Percentiles rank a stretch among this genome's conserved stretches.
phyloP scores from a whole-genome alignment of 2,888 invertebrate species.

The Lomographa bimaculata region DNA sequence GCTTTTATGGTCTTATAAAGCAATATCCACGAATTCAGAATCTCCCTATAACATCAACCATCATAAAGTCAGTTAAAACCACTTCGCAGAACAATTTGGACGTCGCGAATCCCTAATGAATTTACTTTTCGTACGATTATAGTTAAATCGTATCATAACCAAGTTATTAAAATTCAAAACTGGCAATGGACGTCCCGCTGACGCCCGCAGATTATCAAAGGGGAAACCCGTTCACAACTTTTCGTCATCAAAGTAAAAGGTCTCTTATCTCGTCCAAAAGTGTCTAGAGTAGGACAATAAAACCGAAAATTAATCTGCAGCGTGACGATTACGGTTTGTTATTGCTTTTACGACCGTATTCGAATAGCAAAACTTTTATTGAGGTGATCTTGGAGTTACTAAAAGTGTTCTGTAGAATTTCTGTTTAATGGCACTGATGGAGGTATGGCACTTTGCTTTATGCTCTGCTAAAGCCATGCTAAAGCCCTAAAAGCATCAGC shows the following conservation, averaged over 20 bases:
- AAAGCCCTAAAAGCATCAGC: too few species aligned
- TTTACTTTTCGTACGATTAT: too few species aligned
- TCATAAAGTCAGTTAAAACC: too few species aligned
- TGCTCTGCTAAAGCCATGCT: too few species aligned
- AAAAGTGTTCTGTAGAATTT: slow-evolving; percentile 2
- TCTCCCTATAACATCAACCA: too few species aligned
- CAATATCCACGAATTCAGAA: too few species aligned
- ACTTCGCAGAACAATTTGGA: too few species aligned
- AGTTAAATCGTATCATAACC: too few species aligned
- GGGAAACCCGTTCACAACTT: slow-evolving; percentile 23
- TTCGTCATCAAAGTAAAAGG: slow-evolving; percentile 26
- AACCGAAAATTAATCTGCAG: slow-evolving; percentile 28
- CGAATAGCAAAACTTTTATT: slow-evolving; percentile 20
- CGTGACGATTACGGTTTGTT: slow-evolving; percentile 21
- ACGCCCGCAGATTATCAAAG: slow-evolving; percentile 16
- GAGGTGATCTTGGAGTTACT: slow-evolving; percentile 6
- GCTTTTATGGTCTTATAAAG: too few species aligned
- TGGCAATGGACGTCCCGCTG: slow-evolving; percentile 4
- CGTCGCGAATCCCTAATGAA: too few species aligned
- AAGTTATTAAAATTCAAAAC: slow-evolving; percentile 10
- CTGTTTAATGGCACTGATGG: too few species aligned
- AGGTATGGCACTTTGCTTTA: too few species aligned
- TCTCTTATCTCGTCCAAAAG: slow-evolving; percentile 25
- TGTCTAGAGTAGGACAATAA: slow-evolving; percentile 26
- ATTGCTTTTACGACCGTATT: slow-evolving; percentile 22